Conservation (phyloP, 2,888 invertebrate species). For the Tetanocera ferruginea region DNA sequence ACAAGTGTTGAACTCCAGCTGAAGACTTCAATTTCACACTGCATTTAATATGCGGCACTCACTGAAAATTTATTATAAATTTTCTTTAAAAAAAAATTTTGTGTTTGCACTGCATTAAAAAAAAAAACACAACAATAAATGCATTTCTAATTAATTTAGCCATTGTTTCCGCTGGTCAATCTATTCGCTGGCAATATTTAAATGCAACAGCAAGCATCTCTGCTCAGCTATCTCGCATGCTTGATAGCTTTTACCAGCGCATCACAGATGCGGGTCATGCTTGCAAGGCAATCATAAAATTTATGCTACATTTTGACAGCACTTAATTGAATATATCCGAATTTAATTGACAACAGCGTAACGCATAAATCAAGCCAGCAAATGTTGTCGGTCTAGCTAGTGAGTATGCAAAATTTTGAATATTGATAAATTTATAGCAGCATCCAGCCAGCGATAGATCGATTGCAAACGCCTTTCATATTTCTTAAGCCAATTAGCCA, state of each 20-base stretch:
- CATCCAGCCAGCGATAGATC: not conserved
- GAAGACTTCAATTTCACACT: conserved; percentile 35
- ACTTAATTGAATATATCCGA: conserved; percentile 53
- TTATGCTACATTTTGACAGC: conserved; percentile 50
- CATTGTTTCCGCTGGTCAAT: conserved; percentile 40
- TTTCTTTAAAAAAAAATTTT: not conserved
- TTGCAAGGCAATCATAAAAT: conserved; percentile 38
- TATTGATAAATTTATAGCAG: conserved; percentile 15
- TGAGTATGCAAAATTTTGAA: conserved; percentile 1
- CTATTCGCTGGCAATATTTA: not conserved
- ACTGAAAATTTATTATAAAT: not conserved
- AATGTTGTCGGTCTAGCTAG: not conserved
- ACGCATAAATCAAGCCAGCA: conserved; percentile 29
- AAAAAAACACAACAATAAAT: too few species aligned
- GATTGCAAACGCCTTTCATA: conserved; percentile 11
- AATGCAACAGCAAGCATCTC: conserved; percentile 13
- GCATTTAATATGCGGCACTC: not conserved
- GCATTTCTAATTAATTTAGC: conserved; percentile 37
- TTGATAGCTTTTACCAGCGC: not conserved
- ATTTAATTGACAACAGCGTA: conserved; percentile 50
- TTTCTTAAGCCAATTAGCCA: conserved; percentile 30
- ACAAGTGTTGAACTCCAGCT: not conserved
- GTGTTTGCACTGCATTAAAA: too few species aligned
- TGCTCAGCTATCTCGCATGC: not conserved
- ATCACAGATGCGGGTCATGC: conserved; percentile 6